Conservation (phyloP, 2,888 invertebrate species). For the Clitarchus hookeri region DNA sequence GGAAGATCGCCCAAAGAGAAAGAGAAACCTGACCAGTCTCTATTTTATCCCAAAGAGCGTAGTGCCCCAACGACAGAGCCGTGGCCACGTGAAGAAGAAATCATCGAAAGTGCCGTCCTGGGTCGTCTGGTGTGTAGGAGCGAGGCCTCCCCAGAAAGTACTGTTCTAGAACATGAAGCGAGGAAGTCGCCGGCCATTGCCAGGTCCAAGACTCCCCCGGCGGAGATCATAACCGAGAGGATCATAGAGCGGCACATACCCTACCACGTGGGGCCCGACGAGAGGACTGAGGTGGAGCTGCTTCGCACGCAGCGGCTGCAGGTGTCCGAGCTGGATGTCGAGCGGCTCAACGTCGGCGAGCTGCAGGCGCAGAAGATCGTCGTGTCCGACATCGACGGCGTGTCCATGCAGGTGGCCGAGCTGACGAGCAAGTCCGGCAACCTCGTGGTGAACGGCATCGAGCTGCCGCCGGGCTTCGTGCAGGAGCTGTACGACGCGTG, state of each 20-base stretch:
- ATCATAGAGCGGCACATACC: constrained; percentile 48
- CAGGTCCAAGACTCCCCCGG: constrained; percentile 33
- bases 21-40: background rate
- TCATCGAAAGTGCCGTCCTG: background rate
- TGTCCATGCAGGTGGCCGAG: constrained; percentile 72
- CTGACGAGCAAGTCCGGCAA: constrained; percentile 71
- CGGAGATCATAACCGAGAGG: constrained; percentile 42
- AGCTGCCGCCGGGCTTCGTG: constrained; percentile 69
- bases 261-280: constrained; percentile 43
- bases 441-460: constrained; percentile 68
- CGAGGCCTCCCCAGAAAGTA: constrained; percentile 5
- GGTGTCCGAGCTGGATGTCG: constrained; percentile 77
- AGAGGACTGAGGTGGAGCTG: constrained; percentile 51
- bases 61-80: background rate
- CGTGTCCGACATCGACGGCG: constrained; percentile 80
- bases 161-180: background rate
- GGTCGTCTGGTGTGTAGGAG: constrained; percentile 18
- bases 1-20: background rate
- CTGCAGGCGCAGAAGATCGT: constrained; percentile 78
- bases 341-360: constrained; percentile 76
- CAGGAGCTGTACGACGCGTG: constrained; percentile 56
- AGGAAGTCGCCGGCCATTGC: background rate
- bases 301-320: constrained; percentile 67
- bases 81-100: background rate
- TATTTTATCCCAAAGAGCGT: background rate